phyloP scores from a whole-genome alignment of 2,797 vertebrate species.

The Smutsia temminckii region DNA sequence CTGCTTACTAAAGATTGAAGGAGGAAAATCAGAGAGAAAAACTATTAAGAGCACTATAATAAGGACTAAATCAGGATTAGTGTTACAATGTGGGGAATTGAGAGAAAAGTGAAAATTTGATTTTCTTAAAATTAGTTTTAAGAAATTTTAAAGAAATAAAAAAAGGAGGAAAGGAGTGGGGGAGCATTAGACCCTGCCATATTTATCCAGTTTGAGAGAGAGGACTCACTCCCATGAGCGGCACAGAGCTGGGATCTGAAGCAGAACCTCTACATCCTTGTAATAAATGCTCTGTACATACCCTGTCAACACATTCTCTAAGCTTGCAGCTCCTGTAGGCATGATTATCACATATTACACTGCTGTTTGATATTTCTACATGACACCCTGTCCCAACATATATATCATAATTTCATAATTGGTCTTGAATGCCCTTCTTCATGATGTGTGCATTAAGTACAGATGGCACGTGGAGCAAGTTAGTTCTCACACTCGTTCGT shows the following conservation, averaged over 20 bases:
- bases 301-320: not conserved
- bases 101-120: not conserved
- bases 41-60: not conserved
- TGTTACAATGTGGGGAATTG: not conserved
- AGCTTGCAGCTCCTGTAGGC: not conserved
- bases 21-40: not conserved
- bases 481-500: conserved; percentile 63
- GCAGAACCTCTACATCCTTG: not conserved
- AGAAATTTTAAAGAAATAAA: not conserved
- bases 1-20: not conserved
- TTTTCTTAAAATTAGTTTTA: not conserved
- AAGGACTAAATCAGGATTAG: not conserved
- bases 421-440: conserved; percentile 36
- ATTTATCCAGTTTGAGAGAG: not conserved
- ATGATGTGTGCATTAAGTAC: not conserved
- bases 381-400: not conserved
- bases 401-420: conserved; percentile 21
- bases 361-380: conserved; percentile 6
- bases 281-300: not conserved
- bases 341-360: not conserved
- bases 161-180: not conserved
- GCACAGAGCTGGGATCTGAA: not conserved
- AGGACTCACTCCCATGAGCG: fast-evolving
- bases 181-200: not conserved
- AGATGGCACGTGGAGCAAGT: conserved; percentile 27